Percentiles rank a stretch among this genome's conserved stretches.
Conservation (phyloP, 1,140 invertebrate species). For the Orussus abietinus region DNA sequence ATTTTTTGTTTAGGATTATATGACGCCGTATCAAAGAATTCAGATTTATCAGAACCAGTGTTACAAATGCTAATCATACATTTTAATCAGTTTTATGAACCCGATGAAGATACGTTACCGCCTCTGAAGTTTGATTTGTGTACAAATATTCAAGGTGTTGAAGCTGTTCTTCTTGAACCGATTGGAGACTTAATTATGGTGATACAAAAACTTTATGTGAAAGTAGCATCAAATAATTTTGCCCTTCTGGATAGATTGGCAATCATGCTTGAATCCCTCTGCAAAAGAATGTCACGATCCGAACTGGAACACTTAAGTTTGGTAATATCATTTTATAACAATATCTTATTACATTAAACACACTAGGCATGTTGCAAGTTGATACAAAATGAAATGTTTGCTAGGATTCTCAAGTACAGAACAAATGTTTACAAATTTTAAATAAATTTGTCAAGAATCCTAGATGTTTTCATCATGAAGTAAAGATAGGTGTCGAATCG, state of each 20-base stretch:
- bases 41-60: constrained; percentile 46
- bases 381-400: constrained; percentile 10
- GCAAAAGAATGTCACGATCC: constrained; percentile 35
- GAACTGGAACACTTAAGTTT: constrained; percentile 43
- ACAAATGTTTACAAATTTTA: no score
- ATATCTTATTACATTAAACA: no score
- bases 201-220: constrained; percentile 43
- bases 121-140: constrained; percentile 52
- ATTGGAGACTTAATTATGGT: constrained; percentile 39
- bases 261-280: constrained; percentile 40
- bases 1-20: constrained; percentile 44
- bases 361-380: no score
- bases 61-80: constrained; percentile 54
- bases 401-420: no score
- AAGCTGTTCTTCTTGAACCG: constrained; percentile 46
- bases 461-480: no score
- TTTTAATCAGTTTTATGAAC: constrained; percentile 48
- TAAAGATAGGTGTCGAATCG: no score
- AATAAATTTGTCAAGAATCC: no score
- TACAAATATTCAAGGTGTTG: constrained; percentile 34
- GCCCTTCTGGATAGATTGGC: constrained; percentile 26
- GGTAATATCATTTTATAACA: constrained; percentile 35
- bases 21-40: constrained; percentile 47
- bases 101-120: constrained; percentile 35
- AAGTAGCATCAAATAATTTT: constrained; percentile 24